phyloP scores from a whole-genome alignment of 2,113 vertebrate species.

The Glaucidium brasilianum region DNA sequence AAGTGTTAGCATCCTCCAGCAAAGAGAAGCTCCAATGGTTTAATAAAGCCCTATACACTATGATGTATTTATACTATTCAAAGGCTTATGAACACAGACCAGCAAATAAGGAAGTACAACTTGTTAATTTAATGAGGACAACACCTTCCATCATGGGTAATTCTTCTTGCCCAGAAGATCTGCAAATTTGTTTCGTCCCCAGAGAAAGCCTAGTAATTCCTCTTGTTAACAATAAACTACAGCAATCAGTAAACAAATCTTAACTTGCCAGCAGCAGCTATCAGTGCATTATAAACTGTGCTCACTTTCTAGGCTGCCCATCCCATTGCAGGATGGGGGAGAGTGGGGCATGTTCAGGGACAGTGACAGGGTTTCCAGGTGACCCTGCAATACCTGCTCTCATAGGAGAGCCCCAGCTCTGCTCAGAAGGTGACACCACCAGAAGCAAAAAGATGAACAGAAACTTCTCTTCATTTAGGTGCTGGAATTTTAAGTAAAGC shows the following conservation, averaged over 20 bases:
- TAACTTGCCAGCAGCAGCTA: not conserved
- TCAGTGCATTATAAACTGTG: not conserved
- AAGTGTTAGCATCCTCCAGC: not conserved
- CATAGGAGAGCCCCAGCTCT: not conserved
- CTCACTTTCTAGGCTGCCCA: not conserved
- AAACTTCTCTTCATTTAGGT: not conserved
- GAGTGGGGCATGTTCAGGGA: not conserved
- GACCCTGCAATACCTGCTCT: not conserved
- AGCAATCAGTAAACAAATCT: not conserved
- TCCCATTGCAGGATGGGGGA: not conserved
- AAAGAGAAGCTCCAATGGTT: not conserved
- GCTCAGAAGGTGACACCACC: not conserved
- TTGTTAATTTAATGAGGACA: not conserved
- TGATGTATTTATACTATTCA: not conserved
- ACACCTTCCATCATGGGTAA: not conserved
- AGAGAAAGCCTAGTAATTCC: not conserved
- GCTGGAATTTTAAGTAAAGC: not conserved
- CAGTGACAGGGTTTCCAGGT: not conserved
- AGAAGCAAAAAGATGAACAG: not conserved
- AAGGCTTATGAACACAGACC: not conserved
- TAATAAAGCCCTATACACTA: not conserved
- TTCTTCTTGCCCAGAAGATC: not conserved
- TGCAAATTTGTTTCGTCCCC: not conserved
- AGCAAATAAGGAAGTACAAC: not conserved
- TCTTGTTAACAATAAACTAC: not conserved